These are phyloP conservation scores for Todus mexicanus DNA, from an alignment of 2,797 vertebrate genomes.

Conservation along the genomic window DNA sequence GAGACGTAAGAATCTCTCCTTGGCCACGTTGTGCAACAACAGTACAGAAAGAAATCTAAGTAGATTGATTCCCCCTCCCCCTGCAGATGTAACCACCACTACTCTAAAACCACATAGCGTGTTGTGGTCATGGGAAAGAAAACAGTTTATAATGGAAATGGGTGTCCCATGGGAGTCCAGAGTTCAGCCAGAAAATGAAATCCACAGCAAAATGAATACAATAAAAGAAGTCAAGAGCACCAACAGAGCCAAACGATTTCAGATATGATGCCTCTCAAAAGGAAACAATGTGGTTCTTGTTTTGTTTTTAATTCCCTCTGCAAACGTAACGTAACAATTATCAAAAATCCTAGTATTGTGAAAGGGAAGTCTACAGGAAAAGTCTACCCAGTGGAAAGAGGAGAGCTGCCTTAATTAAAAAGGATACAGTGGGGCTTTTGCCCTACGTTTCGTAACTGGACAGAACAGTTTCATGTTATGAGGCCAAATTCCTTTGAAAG, in stretches of 20 bases:
- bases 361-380: background rate
- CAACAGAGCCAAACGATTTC: background rate
- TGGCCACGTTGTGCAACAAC: background rate
- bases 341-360: background rate
- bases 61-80: background rate
- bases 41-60: background rate
- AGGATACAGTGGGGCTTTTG: background rate
- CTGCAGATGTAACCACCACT: background rate
- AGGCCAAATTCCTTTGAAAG: background rate
- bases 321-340: background rate
- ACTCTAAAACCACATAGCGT: constrained; percentile 28
- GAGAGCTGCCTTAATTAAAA: background rate
- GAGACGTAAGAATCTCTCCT: background rate
- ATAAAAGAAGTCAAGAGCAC: background rate
- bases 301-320: background rate
- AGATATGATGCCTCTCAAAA: background rate
- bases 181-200: constrained; percentile 51
- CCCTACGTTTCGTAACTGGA: background rate
- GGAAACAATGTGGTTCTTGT: background rate
- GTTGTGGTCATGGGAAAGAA: constrained; percentile 58
- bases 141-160: constrained; percentile 55
- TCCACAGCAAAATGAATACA: constrained; percentile 12
- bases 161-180: constrained; percentile 11
- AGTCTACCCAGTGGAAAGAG: background rate
- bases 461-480: background rate